These are phyloP conservation scores for Moxostoma hubbsi DNA, from an alignment of 2,797 vertebrate genomes.

Conservation along the genomic window DNA sequence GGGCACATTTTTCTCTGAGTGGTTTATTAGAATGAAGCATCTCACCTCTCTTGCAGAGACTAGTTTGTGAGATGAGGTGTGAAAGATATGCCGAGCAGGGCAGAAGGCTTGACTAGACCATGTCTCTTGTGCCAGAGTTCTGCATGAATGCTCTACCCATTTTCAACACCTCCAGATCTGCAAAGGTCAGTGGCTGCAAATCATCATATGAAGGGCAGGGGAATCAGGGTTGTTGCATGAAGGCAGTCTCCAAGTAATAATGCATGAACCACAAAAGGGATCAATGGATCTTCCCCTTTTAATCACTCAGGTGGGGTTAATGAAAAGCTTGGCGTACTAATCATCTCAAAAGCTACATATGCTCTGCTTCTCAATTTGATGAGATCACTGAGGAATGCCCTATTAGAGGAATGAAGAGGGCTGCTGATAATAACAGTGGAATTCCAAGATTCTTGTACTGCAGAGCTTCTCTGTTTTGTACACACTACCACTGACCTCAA, in stretches of 20 bases:
- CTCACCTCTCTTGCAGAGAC: slow-evolving; percentile 34
- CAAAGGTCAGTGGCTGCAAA: slow-evolving; percentile 47
- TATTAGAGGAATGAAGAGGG: slow-evolving; percentile 20
- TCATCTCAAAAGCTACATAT: slow-evolving; percentile 45
- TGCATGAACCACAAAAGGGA: slow-evolving; percentile 26
- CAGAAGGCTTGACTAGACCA: slow-evolving; percentile 30
- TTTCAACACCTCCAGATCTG: slow-evolving; percentile 41
- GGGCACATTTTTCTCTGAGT: slow-evolving; percentile 5
- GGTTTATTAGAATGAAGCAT: slow-evolving; percentile 42
- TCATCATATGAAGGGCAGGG: slow-evolving; percentile 19
- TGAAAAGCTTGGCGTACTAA: slow-evolving; percentile 34
- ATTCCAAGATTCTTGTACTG: slow-evolving; percentile 37
- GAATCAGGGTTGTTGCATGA: slow-evolving; percentile 4
- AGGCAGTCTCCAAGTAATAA: slow-evolving; percentile 24
- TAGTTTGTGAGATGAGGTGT: slow-evolving; percentile 17
- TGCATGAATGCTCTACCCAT: slow-evolving; percentile 39
- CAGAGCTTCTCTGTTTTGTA: slow-evolving; percentile 10
- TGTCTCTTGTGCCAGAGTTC: slow-evolving; percentile 37
- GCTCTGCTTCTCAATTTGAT: slow-evolving; percentile 19
- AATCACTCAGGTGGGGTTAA: slow-evolving; percentile 43
- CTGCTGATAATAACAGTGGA: slow-evolving; percentile 23
- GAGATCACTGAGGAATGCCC: slow-evolving; percentile 32
- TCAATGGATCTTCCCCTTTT: slow-evolving; percentile 43
- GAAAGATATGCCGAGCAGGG: slow-evolving; percentile 14
- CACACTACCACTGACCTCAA: slow-evolving; percentile 43